Conservation (phyloP, 2,797 vertebrate genomes). For the Rachycentron canadum region DNA sequence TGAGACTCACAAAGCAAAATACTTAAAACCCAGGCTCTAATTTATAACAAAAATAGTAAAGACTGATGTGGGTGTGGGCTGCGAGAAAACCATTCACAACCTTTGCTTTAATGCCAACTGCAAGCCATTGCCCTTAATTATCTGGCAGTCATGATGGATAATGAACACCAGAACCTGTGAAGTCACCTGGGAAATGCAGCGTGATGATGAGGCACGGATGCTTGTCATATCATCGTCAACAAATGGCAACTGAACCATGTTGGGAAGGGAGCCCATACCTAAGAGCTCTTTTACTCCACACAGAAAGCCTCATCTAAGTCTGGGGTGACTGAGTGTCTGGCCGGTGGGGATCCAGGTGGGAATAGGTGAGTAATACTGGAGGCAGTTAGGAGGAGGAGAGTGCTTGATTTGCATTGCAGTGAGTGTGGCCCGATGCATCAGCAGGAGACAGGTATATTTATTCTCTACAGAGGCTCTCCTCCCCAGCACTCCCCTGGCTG, state of each 20-base stretch:
- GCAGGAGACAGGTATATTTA: conserved; percentile 85
- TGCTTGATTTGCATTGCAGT: conserved; percentile 84
- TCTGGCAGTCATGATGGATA: conserved; percentile 45
- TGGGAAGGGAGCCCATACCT: conserved; percentile 41
- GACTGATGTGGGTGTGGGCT: conserved; percentile 1
- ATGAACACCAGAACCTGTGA: conserved; percentile 56
- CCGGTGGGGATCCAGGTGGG: conserved; percentile 71
- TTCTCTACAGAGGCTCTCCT: conserved; percentile 81
- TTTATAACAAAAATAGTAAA: conserved; percentile 23
- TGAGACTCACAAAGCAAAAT: conserved; percentile 29
- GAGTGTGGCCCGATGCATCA: conserved; percentile 82
- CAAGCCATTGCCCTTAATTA: conserved; percentile 61
- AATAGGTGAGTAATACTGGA: conserved; percentile 71
- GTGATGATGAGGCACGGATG: conserved; percentile 24
- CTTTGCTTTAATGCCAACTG: conserved; percentile 56
- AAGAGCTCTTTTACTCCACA: conserved; percentile 51
- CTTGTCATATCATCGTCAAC: conserved; percentile 48
- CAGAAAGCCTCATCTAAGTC: conserved; percentile 52
- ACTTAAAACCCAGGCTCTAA: conserved; percentile 4
- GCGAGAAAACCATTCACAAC: conserved; percentile 36
- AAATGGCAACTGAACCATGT: conserved; percentile 42
- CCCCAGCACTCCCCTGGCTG: conserved; percentile 75
- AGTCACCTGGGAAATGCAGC: conserved; percentile 56
- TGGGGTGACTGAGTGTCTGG: conserved; percentile 49
- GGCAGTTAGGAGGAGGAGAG: conserved; percentile 65